These are phyloP conservation scores for Pipistrellus kuhlii DNA, from an alignment of 2,797 vertebrate species.

Conservation along the genomic window DNA sequence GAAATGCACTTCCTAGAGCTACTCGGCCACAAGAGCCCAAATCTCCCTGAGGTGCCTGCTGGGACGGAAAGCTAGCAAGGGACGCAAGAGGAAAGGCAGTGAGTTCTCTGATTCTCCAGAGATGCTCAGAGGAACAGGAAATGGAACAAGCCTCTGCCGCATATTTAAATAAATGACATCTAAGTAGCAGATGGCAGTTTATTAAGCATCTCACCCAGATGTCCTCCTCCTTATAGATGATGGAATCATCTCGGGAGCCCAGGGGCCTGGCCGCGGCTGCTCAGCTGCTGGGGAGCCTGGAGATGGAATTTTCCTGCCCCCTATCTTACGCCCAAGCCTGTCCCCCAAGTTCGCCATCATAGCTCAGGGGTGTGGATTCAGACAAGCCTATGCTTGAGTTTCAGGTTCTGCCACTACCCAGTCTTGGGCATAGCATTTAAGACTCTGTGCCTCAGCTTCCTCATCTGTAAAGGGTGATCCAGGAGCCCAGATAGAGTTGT, in stretches of 20 bases:
- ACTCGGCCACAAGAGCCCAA: neutral
- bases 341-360: neutral
- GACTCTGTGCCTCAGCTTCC: neutral
- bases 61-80: neutral
- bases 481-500: neutral
- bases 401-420: neutral
- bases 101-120: neutral
- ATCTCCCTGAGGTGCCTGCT: neutral
- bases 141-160: neutral
- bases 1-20: conserved; percentile 18
- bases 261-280: neutral
- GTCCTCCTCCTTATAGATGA: neutral
- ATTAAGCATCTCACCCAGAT: neutral
- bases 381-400: neutral
- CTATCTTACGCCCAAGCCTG: neutral
- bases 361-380: neutral
- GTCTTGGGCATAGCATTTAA: neutral
- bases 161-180: neutral
- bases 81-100: neutral
- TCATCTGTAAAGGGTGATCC: neutral
- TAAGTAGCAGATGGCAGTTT: neutral
- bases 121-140: neutral
- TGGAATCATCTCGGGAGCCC: neutral
- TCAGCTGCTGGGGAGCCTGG: neutral
- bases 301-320: neutral